Evolutionary conservation across 2,888 invertebrate species (phyloP), one percentile per base, ranked within the genome.

Genomic region (Netelia fuscicornis): DNA sequence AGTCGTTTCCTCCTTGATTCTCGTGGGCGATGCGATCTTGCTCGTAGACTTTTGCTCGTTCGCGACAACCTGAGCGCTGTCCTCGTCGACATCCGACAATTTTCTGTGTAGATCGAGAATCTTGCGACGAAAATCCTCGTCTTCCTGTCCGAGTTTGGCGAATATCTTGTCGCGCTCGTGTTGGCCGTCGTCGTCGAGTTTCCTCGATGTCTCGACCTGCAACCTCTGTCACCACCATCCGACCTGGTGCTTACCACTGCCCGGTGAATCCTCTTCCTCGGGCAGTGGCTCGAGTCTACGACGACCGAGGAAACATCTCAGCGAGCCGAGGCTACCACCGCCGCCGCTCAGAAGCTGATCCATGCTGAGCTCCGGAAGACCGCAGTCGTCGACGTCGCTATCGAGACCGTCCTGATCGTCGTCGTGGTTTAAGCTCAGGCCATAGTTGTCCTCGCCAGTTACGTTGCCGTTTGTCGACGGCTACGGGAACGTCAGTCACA

Each of bases 211-310:
- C 88, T 90, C 88, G 86, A 90, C 85, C 83, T 90, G 90, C 85
- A 92, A 93, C 94, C 94, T 89, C 91, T 94, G 92, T 94, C 93
- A 92, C 94, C 94, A 92, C 93, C 93, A 93, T 87, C 93, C 93
- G 25, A 92, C 92, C 81, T 93, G 92, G 30, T 91, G 90, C 81
- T 93, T 93, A 13, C 91, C 91, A 71, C 91, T 91, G 2, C 91
- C 91, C 6, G 94, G 91, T 25, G 97, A 97, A 84, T 95, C 96
- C 89, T 98, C 97, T 94, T 98, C 98, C 94, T 98, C 97, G 87
- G 97, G 96, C 6, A 98, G 95, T 71, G 98, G 97, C 92, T 98
- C 98, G 91, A 98, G 94, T 89, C 97, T 95, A 94, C 97, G 95
- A 93, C 96, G 96, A 92, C 95, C 95, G 90, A 95, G 94, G 87